Evolutionary conservation across 2,113 vertebrate genomes (phyloP).

Genomic region (Cavia aperea): DNA sequence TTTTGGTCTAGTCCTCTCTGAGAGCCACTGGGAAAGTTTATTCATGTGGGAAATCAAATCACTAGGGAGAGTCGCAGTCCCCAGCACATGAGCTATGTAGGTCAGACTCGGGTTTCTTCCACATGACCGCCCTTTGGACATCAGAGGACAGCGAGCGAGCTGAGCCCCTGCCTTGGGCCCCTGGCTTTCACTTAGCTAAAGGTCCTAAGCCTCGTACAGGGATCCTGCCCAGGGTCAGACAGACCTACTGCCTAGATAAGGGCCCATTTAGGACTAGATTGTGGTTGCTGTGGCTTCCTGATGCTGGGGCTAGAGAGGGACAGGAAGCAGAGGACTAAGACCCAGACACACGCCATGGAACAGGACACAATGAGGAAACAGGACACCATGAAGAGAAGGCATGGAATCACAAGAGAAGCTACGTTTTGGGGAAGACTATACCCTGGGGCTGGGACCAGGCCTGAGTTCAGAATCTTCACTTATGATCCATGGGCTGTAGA

Average conservation of each 20-base stretch:
- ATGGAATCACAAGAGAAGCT: not conserved
- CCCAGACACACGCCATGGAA: accelerated
- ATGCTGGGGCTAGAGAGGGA: not conserved
- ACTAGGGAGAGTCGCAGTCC: not conserved
- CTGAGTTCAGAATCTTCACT: not conserved
- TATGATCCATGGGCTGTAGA: not conserved
- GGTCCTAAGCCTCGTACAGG: not conserved
- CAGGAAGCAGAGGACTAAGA: not conserved
- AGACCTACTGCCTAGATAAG: not conserved
- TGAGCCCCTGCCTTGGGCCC: not conserved
- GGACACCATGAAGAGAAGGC: not conserved
- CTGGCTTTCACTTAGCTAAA: not conserved
- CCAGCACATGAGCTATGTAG: constrained; percentile 23
- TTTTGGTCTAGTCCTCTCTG: not conserved
- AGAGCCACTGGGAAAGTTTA: constrained; percentile 35
- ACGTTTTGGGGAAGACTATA: accelerated
- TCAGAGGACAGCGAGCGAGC: not conserved
- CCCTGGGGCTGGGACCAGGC: not conserved
- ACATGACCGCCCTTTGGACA: not conserved
- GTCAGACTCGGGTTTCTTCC: constrained; percentile 44
- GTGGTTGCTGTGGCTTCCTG: not conserved
- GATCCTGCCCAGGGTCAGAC: accelerated
- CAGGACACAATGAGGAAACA: not conserved
- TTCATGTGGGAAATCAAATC: constrained; percentile 47
- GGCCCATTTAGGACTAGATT: not conserved